A percentile compares a stretch with the other conserved stretches of the same genome.
Conservation (phyloP, 92 coral and sea anemone genomes). For the Epizoanthus rinbou region DNA sequence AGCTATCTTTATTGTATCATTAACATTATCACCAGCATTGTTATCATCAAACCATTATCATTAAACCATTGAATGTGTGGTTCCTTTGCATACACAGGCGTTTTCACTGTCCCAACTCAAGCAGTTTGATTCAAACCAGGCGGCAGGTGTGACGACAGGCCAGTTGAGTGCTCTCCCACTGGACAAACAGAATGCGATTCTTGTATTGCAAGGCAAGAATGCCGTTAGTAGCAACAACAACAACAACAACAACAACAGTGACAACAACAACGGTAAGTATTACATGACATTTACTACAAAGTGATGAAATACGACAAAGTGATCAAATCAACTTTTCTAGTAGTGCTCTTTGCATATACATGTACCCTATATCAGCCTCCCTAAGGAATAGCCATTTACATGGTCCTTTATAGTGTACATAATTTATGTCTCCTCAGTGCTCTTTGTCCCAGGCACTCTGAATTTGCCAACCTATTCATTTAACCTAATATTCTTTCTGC, state of each 20-base stretch:
- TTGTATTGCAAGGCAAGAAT: slow-evolving; percentile 30
- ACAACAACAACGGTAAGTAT: slow-evolving; percentile 9
- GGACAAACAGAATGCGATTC: slow-evolving; percentile 50
- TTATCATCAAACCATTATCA: too few relatives aligned
- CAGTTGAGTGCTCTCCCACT: slow-evolving; percentile 59
- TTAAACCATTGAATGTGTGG: too few relatives aligned
- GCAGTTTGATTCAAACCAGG: slow-evolving; percentile 69
- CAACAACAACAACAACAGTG: too few relatives aligned
- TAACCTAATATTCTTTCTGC: neutral
- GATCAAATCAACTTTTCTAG: neutral
- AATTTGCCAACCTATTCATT: neutral
- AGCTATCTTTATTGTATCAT: too few relatives aligned
- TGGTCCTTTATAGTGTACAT: too few relatives aligned
- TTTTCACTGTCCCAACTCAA: slow-evolving; percentile 65
- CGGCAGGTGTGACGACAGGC: slow-evolving; percentile 57
- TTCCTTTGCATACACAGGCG: slow-evolving; percentile 24
- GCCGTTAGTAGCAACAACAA: too few relatives aligned
- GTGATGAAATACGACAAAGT: too few relatives aligned
- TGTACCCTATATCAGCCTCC: too few relatives aligned
- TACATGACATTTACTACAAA: neutral
- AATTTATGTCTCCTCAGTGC: too few relatives aligned
- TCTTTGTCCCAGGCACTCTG: neutral
- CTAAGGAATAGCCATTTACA: too few relatives aligned
- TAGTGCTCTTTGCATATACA: too few relatives aligned
- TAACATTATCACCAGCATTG: too few relatives aligned